These are phyloP conservation scores for Leptinotarsa texana DNA, from an alignment of 1,140 invertebrate genomes.

Conservation along the genomic window DNA sequence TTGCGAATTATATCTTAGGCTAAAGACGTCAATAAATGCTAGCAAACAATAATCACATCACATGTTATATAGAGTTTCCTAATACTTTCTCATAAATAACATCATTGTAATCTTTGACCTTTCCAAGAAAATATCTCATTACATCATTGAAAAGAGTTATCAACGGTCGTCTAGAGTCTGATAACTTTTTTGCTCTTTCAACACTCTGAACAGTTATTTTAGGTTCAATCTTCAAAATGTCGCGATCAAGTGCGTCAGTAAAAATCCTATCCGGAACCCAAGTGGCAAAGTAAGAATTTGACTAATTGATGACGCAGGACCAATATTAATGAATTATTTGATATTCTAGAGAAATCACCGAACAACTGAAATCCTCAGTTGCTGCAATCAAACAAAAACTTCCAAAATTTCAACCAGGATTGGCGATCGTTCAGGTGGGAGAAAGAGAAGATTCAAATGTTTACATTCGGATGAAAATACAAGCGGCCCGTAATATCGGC, in stretches of 20 bases:
- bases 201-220: background rate
- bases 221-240: background rate
- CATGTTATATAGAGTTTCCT: too few relatives aligned
- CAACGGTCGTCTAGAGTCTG: too few relatives aligned
- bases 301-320: background rate
- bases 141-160: too few relatives aligned
- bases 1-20: too few relatives aligned
- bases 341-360: conserved; percentile 71
- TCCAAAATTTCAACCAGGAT: conserved; percentile 71
- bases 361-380: conserved; percentile 72
- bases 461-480: conserved; percentile 96
- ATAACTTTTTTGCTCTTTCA: too few relatives aligned
- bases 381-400: conserved; percentile 61
- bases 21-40: too few relatives aligned
- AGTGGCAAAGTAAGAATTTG: conserved; percentile 13
- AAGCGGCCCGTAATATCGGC: conserved; percentile 89
- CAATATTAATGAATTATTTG: background rate
- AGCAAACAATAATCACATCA: too few relatives aligned
- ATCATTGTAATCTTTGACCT: too few relatives aligned
- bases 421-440: conserved; percentile 90
- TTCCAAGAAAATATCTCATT: too few relatives aligned
- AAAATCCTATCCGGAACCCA: conserved; percentile 23
- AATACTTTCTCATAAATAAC: too few relatives aligned
- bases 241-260: background rate
- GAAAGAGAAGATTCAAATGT: conserved; percentile 97